Base-by-base conservation (phyloP, 2,888 invertebrate genomes). In the Melikaiella ostensackeni region DNA sequence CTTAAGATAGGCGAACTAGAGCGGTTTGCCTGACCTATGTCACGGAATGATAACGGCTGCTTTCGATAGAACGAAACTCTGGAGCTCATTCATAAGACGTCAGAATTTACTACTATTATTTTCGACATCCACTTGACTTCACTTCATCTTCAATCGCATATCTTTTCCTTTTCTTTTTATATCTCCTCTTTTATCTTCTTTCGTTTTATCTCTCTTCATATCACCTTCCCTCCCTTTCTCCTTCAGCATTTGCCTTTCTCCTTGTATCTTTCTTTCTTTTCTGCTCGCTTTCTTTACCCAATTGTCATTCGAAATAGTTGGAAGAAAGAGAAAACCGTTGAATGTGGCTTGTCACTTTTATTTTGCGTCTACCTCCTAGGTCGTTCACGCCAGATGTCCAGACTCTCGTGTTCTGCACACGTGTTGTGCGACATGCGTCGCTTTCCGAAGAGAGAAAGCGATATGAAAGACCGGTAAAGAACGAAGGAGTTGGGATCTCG, bases 1-100 rank as follows among this genome's bases (percentile, higher is more conserved):
- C 81, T 82, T 81, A 79, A 84, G 83, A 83, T 85, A 84, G 76
- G 76, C 82, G 82, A 86, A 87, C 81, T 84, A 82, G 84, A 85
- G 78, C 86, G 82, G 84, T 81, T 81, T 82, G 85, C 84, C 87
- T 89, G 88, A 88, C 87, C 89, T 83, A 84, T 84, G 87, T 85
- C 82, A 82, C 80, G 81, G 80, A 81, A 78, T 81, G 83, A 84
- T 84, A 84, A 82, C 80, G 82, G 77, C 77, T 78, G 74, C 75
- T 75, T 77, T 38, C 38, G 55, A 76, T 27, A 76, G 77, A 80
- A 82, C 80, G 79, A 77, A 78, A 76, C 73, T 46, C 46, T 27
- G 19, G 16, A 42, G 21, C 27, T 70, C 70, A 70, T 70, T 70
- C 70, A 70, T 24, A 42, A 24, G 50, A 24, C 55, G 59, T 59